Percentiles rank a stretch among this genome's conserved stretches.
Conservation (phyloP, 2,888 invertebrate species). For the Melangyna quadrimaculata region DNA sequence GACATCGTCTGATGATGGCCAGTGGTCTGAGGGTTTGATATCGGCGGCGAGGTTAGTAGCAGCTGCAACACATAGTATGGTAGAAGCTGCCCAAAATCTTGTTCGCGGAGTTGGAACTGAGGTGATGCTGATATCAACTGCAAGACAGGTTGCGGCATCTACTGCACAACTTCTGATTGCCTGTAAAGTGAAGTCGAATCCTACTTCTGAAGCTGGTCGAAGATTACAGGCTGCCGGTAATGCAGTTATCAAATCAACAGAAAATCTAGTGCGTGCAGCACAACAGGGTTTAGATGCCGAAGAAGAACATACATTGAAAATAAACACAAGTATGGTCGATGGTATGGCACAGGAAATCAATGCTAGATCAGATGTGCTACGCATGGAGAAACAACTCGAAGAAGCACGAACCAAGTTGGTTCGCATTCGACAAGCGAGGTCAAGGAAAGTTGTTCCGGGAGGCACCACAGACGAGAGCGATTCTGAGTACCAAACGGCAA, state of each 20-base stretch:
- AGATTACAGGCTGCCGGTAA: constrained; percentile 96
- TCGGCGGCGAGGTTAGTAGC: constrained; percentile 98
- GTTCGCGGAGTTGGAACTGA: constrained; percentile 96
- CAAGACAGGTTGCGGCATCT: constrained; percentile 97
- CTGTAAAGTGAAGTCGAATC: constrained; percentile 99
- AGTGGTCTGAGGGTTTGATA: constrained; percentile 98
- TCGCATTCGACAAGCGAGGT: constrained; percentile 95
- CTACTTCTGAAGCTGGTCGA: constrained; percentile 95
- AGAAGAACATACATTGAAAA: constrained; percentile 94
- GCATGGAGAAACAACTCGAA: constrained; percentile 96
- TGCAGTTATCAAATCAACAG: constrained; percentile 98
- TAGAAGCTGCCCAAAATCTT: constrained; percentile 98
- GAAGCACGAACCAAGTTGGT: constrained; percentile 95
- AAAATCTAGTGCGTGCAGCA: constrained; percentile 97
- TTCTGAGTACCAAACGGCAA: constrained; percentile 80
- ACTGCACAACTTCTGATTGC: constrained; percentile 99
- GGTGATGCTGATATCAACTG: constrained; percentile 97
- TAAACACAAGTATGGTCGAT: constrained; percentile 96
- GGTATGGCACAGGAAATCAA: constrained; percentile 98
- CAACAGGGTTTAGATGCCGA: constrained; percentile 95
- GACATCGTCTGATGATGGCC: constrained; percentile 95
- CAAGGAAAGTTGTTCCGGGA: constrained; percentile 86
- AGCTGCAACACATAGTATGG: constrained; percentile 97
- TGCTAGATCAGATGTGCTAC: constrained; percentile 93
- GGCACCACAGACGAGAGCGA: constrained; percentile 84